These are phyloP conservation scores for Adoxophyes honmai DNA, from an alignment of 1,140 invertebrate species.

Conservation along the genomic window DNA sequence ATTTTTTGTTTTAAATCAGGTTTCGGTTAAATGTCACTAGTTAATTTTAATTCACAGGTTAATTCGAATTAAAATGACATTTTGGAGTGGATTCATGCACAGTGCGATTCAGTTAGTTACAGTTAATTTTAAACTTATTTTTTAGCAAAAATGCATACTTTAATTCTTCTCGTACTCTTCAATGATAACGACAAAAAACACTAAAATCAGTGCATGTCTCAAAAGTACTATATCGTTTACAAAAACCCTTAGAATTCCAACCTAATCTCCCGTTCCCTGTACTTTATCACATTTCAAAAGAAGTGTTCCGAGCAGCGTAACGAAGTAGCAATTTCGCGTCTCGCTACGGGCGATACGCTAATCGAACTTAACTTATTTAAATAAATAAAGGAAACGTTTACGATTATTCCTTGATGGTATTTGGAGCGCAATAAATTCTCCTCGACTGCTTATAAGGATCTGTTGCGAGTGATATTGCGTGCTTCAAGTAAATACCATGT, in stretches of 20 bases:
- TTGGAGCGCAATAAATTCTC: conserved; percentile 12
- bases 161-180: too few relatives aligned
- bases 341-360: conserved; percentile 29
- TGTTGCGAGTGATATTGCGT: neutral
- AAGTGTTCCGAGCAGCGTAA: conserved; percentile 32
- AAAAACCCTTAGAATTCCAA: neutral
- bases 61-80: too few relatives aligned
- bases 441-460: conserved; percentile 5
- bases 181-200: too few relatives aligned
- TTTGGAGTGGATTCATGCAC: too few relatives aligned
- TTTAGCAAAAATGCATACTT: too few relatives aligned
- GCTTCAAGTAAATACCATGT: neutral
- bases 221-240: neutral
- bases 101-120: too few relatives aligned
- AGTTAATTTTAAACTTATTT: too few relatives aligned
- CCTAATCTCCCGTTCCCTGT: conserved; percentile 39
- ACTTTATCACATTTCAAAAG: conserved; percentile 29
- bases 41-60: too few relatives aligned
- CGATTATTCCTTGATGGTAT: conserved; percentile 8
- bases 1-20: too few relatives aligned
- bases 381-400: conserved; percentile 21
- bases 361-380: conserved; percentile 35
- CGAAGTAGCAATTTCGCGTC: conserved; percentile 41
- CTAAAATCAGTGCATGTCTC: too few relatives aligned
- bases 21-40: too few relatives aligned